A percentile compares a stretch with the other conserved stretches of the same genome.
Conservation (phyloP, 2,888 invertebrate genomes). For the Mimachlamys varia region DNA sequence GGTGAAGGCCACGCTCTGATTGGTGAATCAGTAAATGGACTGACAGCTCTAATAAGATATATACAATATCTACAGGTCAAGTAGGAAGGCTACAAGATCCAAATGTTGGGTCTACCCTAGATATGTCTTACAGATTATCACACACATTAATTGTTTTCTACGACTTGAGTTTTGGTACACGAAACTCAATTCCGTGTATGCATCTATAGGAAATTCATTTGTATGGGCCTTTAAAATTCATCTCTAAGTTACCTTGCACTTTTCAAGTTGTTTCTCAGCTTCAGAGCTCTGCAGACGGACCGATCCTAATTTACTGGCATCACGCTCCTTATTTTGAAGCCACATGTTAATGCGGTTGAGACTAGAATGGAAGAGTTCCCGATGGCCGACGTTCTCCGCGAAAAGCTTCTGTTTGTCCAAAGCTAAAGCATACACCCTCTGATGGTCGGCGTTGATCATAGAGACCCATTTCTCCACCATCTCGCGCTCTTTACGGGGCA, state of each 20-base stretch:
- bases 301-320: slow-evolving; percentile 61
- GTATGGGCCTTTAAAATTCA: too few species aligned
- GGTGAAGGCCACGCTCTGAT: background rate
- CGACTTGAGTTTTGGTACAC: too few species aligned
- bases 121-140: background rate
- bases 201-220: too few species aligned
- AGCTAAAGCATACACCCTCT: slow-evolving; percentile 88
- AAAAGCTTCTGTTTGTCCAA: slow-evolving; percentile 87
- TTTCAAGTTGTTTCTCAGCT: slow-evolving; percentile 91
- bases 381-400: slow-evolving; percentile 86
- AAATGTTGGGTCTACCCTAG: background rate
- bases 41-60: background rate
- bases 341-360: slow-evolving; percentile 91
- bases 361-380: slow-evolving; percentile 89
- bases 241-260: slow-evolving; percentile 84
- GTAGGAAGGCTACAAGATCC: background rate
- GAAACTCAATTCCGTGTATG: too few species aligned
- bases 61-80: background rate
- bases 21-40: background rate
- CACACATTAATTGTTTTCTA: too few species aligned
- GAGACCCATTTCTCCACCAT: slow-evolving; percentile 89
- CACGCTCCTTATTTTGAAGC: slow-evolving; percentile 86
- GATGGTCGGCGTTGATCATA: slow-evolving; percentile 89
- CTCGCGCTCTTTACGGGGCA: slow-evolving; percentile 92
- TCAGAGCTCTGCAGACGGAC: slow-evolving; percentile 86